Evolutionary conservation across 2,797 vertebrate genomes (phyloP).

Genomic region (Lacerta agilis): DNA sequence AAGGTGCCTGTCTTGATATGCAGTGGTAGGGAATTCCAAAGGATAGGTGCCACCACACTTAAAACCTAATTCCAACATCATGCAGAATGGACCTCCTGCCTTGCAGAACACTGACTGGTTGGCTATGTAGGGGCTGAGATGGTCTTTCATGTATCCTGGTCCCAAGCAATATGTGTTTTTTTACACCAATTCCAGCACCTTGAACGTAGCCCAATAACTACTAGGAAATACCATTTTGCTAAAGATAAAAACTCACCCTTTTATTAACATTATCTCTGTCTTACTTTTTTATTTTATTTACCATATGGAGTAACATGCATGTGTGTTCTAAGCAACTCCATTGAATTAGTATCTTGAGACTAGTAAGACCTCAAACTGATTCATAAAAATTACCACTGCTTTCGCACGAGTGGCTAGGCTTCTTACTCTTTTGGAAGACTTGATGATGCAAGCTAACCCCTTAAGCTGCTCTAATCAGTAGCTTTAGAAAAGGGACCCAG

Average conservation of each 20-base stretch:
- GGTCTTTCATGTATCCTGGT: no score
- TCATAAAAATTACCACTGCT: constrained; percentile 23
- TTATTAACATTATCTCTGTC: not conserved
- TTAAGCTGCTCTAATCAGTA: constrained; percentile 62
- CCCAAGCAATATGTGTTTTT: no score
- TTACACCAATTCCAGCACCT: no score
- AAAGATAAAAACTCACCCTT: not conserved
- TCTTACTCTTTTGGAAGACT: constrained; percentile 61
- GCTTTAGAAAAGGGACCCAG: constrained; percentile 15
- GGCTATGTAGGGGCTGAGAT: no score
- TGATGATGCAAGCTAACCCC: not conserved
- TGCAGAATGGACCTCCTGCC: no score
- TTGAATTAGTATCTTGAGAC: not conserved
- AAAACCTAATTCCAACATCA: no score
- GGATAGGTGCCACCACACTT: no score
- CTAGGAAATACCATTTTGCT: not conserved
- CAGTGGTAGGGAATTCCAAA: no score
- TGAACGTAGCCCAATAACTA: no score
- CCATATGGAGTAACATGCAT: no score
- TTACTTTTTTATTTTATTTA: not conserved
- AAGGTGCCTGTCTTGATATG: no score
- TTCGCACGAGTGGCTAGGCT: constrained; percentile 51
- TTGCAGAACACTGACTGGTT: no score
- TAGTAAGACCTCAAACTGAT: not conserved
- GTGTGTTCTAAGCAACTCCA: not conserved